Evolutionary conservation across 1,140 invertebrate species (phyloP), one percentile per base, ranked within the genome.

Genomic region (Mamestra configurata): DNA sequence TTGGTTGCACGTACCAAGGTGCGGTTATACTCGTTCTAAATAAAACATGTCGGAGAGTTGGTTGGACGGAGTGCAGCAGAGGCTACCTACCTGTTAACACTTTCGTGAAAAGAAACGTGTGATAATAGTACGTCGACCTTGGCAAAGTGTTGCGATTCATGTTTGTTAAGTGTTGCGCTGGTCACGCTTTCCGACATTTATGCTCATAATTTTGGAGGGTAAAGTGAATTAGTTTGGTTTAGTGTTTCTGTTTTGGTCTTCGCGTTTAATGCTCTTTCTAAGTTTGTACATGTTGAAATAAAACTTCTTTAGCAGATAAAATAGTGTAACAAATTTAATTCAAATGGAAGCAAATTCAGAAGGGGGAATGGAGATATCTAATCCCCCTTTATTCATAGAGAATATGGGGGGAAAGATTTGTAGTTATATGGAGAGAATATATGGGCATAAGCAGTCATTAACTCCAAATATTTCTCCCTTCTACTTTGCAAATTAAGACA

Each of bases 121-220:
- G 84, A 87, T 87, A 87, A 87, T 77, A 72, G 82, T 78, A 76
- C 80, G 73, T 79, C 77, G 64, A 73, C 76, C 51, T 73, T 78
- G 72, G 83, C 82, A 79, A 77, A 76, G 71, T 27, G 73, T 76
- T 76, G 66, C 66, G 40, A 49, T 40, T 43, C 40, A 20, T 46
- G 13, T 70, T 13, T 64, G 66, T 31, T 61, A 57, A 76, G 22
- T 61, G 18, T 49, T 46, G 37, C 43, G 31, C 10, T 31, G 73
- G 55, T 76, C 55, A 61, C 55, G 73, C 73, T 61, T 76, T 76
- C 73, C 57, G 73, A 76, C 73, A 76, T 18, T 51, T 73, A n/a
- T 71, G 68, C 24, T n/a, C 46, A 20, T 51, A 6, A 71, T 35
- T 53, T 70, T 10, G 10, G 66, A 49, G 11, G 40, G 7, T 70